These are phyloP conservation scores for Ormyrus pomaceus DNA, from an alignment of 2,888 invertebrate species.

Conservation along the genomic window DNA sequence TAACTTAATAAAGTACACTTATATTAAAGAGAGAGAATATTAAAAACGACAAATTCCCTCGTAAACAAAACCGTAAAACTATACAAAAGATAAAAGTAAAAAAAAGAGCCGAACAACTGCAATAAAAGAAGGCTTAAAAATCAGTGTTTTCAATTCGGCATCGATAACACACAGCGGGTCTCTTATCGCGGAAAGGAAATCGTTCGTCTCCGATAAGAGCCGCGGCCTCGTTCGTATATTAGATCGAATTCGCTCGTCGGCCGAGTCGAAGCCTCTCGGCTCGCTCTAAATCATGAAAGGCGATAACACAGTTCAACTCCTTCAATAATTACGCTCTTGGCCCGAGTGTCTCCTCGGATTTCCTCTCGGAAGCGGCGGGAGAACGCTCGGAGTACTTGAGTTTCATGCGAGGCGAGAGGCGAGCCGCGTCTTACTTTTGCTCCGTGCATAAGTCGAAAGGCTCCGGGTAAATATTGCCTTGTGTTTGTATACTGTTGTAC, in stretches of 20 bases:
- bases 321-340: constrained; percentile 33
- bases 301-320: constrained; percentile 37
- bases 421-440: background rate
- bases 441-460: no score
- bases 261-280: background rate
- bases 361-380: constrained; percentile 24
- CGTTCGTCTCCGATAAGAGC: constrained; percentile 12
- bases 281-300: constrained; percentile 24
- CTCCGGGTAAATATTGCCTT: no score
- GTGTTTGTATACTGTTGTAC: no score
- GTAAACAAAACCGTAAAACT: no score
- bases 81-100: background rate
- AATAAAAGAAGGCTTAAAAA: background rate
- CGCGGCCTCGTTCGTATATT: background rate
- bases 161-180: background rate
- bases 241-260: constrained; percentile 30
- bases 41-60: no score
- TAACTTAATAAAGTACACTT: no score
- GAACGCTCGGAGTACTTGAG: background rate
- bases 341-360: constrained; percentile 38
- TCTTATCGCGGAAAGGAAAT: constrained; percentile 32
- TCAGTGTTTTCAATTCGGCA: background rate
- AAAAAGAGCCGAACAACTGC: background rate
- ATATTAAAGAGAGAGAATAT: no score
- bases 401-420: constrained; percentile 4